Base-by-base conservation (phyloP, 2,888 invertebrate genomes). In the Pterobdella sp. region DNA sequence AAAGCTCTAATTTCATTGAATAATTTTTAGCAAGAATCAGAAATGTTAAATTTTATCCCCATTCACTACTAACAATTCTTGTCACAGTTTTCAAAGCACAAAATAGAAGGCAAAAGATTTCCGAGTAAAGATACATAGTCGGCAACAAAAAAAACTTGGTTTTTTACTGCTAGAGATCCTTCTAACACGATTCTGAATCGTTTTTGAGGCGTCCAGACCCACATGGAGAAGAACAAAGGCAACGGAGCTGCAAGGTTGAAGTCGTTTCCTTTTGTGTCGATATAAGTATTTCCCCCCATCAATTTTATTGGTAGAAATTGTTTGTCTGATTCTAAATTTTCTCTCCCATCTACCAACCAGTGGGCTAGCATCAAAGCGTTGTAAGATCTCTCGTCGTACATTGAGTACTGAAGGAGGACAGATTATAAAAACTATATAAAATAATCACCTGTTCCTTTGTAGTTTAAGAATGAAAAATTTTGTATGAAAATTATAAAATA, bases 331-430 rank as follows among this genome's bases (percentile, higher is more conserved):
- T 56, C n/a, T 4, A 26, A 14, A n/a, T 26, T 56, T 22, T 22
- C 3, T 4, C 26, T 56, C n/a, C 26, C 26, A 26, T 3, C 34
- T 34, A 70, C 31, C 4, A 69, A 31, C 14, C 35, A 34, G 18
- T 60, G 52, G 29, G 68, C 66, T 42, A 75, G 42, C 66, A 66
- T 37, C 3, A 75, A 71, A 72, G 75, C 42, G 66, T 75, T 74
- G 73, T 75, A 75, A 1, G 71, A 37, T 63, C 69, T 52, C 34
- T 70, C 73, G 75, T 75, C 37, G 37, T 49, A 75, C 35, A 26
- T 4, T 32, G 49, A 52, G 52, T 75, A 71, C 73, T 74, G 36
- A 18, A 29, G 49, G 26, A 49, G 31, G 26, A 52, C 26, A 31
- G 18, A n/a, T n/a, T n/a, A n/a, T n/a, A 34, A 7, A 32, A 32